Conservation (phyloP, 2,888 invertebrate genomes). For the Cyrtodaria siliqua region DNA sequence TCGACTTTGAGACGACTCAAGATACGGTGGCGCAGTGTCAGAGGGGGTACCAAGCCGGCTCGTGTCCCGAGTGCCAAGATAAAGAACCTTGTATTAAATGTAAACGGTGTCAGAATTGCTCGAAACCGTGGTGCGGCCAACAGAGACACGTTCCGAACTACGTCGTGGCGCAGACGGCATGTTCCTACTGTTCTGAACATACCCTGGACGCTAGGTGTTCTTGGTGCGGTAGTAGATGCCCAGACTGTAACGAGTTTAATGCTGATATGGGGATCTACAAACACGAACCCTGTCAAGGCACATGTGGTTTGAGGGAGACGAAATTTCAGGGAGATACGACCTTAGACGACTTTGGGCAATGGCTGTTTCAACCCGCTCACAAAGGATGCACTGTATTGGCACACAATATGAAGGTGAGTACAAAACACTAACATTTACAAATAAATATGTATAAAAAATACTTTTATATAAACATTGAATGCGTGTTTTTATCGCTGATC, state of each 20-base stretch:
- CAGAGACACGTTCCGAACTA: too few relatives aligned
- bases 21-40: background rate
- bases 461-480: too few relatives aligned
- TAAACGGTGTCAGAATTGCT: too few relatives aligned
- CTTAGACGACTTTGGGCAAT: too few relatives aligned
- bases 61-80: too few relatives aligned
- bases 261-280: background rate
- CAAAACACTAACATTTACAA: too few relatives aligned
- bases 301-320: conserved; percentile 13
- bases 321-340: conserved; percentile 34
- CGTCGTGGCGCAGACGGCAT: conserved; percentile 34
- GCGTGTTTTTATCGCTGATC: too few relatives aligned
- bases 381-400: too few relatives aligned
- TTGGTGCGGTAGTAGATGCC: conserved; percentile 21
- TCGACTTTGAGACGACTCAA: conserved; percentile 5
- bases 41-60: too few relatives aligned
- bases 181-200: conserved; percentile 13
- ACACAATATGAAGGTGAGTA: too few relatives aligned
- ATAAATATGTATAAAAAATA: too few relatives aligned
- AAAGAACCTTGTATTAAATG: background rate
- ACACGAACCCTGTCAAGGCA: conserved; percentile 17
- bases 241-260: conserved; percentile 1
- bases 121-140: conserved; percentile 24
- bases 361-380: too few relatives aligned
- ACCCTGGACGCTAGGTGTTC: conserved; percentile 10